Conservation (phyloP, 1,140 invertebrate genomes). For the Hydropsyche tenuis region DNA sequence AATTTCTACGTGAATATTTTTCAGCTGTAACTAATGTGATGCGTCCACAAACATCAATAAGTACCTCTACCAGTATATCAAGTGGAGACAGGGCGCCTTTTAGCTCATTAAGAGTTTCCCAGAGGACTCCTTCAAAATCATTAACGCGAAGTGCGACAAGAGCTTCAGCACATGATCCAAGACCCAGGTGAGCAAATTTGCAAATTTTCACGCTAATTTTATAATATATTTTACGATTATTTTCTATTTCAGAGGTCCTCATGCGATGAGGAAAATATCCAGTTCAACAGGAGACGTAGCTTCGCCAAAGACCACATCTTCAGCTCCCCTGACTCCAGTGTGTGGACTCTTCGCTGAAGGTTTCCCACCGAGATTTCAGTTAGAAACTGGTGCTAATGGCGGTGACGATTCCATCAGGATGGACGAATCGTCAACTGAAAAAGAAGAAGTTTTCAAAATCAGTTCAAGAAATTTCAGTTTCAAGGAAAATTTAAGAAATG, state of each 20-base stretch:
- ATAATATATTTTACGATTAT: too few species aligned
- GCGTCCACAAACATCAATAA: not conserved
- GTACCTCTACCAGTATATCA: slow-evolving; percentile 3
- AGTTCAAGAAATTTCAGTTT: slow-evolving; percentile 47
- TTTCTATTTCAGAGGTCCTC: slow-evolving; percentile 36
- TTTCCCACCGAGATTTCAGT: slow-evolving; percentile 36
- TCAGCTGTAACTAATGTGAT: slow-evolving; percentile 13
- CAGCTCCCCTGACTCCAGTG: slow-evolving; percentile 47
- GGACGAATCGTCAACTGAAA: slow-evolving; percentile 13
- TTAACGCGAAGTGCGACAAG: slow-evolving; percentile 46
- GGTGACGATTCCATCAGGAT: slow-evolving; percentile 21
- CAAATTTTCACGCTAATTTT: too few species aligned
- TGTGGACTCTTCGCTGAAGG: slow-evolving; percentile 35
- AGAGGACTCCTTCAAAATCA: slow-evolving; percentile 27
- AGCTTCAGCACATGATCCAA: slow-evolving; percentile 46
- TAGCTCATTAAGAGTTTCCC: slow-evolving; percentile 45
- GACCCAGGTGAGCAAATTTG: slow-evolving; percentile 39
- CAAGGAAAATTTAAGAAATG: slow-evolving; percentile 47
- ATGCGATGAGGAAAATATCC: slow-evolving; percentile 43
- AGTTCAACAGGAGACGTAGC: slow-evolving; percentile 42
- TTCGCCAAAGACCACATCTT: slow-evolving; percentile 28
- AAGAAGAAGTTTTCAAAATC: slow-evolving; percentile 31
- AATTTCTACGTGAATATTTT: not conserved
- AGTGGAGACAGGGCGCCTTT: slow-evolving; percentile 36
- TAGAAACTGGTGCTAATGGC: slow-evolving; percentile 38